phyloP scores from a whole-genome alignment of 2,113 vertebrate species.

The Ia io region DNA sequence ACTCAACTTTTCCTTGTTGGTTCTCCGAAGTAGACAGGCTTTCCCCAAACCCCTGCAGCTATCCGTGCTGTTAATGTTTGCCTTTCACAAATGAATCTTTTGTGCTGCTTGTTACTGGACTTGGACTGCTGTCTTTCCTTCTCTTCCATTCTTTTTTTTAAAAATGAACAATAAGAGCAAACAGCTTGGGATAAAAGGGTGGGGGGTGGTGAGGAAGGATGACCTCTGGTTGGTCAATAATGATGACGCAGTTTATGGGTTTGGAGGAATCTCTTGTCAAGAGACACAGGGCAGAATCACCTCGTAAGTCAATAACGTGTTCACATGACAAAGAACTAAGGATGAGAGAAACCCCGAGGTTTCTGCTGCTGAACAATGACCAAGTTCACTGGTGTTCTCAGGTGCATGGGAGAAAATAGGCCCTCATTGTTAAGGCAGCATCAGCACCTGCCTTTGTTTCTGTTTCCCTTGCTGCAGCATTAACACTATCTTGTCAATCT shows the following conservation, averaged over 20 bases:
- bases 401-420: slow-evolving; percentile 83
- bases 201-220: slow-evolving; percentile 3
- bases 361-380: slow-evolving; percentile 75
- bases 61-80: slow-evolving; percentile 69
- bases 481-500: slow-evolving; percentile 85
- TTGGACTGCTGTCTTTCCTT: slow-evolving; percentile 63
- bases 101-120: slow-evolving; percentile 69
- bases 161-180: slow-evolving; percentile 65
- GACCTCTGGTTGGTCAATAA: slow-evolving; percentile 60
- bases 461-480: slow-evolving; percentile 74
- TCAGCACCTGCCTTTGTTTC: slow-evolving; percentile 80
- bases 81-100: slow-evolving; percentile 79
- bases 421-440: slow-evolving; percentile 80
- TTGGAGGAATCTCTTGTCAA: slow-evolving; percentile 66
- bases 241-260: slow-evolving; percentile 75
- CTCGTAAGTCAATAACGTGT: slow-evolving; percentile 52
- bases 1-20: slow-evolving; percentile 55
- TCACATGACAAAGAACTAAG: neutral
- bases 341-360: slow-evolving; percentile 68
- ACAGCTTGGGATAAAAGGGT: slow-evolving; percentile 36
- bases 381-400: slow-evolving; percentile 78
- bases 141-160: neutral
- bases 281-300: slow-evolving; percentile 66
- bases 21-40: slow-evolving; percentile 76
- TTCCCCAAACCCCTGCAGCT: slow-evolving; percentile 71